Percentiles rank a stretch among this genome's conserved stretches.
These are phyloP conservation scores for Coryphaenoides rupestris DNA, from an alignment of 2,113 vertebrate genomes.

Conservation along the genomic window DNA sequence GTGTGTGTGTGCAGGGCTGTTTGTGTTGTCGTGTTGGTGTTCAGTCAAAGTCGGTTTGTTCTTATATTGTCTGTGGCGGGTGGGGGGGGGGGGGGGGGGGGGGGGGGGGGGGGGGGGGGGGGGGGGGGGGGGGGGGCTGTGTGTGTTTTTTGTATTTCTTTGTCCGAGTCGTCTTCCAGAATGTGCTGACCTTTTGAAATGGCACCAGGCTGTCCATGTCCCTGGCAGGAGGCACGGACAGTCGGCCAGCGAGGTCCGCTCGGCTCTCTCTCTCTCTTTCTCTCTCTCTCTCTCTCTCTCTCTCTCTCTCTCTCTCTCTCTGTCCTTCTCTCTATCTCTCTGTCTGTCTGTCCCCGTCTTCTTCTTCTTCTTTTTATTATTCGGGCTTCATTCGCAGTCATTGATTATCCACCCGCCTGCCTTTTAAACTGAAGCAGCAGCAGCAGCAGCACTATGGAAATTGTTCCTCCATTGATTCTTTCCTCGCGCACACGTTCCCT, in stretches of 20 bases:
- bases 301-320: too few relatives aligned
- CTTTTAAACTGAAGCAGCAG: slow-evolving; percentile 43
- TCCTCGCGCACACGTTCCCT: too few relatives aligned
- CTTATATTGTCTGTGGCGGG: too few relatives aligned
- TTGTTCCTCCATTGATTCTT: slow-evolving; percentile 61
- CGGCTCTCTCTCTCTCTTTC: slow-evolving; percentile 32
- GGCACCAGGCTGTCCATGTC: slow-evolving; percentile 58
- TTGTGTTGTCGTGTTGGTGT: too few relatives aligned
- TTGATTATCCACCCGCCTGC: slow-evolving; percentile 46
- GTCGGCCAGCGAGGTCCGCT: slow-evolving; percentile 43
- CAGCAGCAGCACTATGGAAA: slow-evolving; percentile 53
- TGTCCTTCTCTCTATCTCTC: slow-evolving; percentile 49
- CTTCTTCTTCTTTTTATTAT: slow-evolving; percentile 47
- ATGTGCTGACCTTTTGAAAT: slow-evolving; percentile 64
- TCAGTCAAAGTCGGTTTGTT: too few relatives aligned
- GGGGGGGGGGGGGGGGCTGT: slow-evolving; percentile 26
- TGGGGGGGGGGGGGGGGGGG: not conserved
- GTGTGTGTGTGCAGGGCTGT: not conserved
- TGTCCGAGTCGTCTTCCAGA: slow-evolving; percentile 45
- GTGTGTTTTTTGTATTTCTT: slow-evolving; percentile 33
- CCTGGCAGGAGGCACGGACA: slow-evolving; percentile 48
- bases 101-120: slow-evolving; percentile 21
- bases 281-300: too few relatives aligned
- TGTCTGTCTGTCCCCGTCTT: slow-evolving; percentile 36
- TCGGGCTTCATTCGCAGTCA: slow-evolving; percentile 48